Evolutionary conservation across 2,888 invertebrate genomes (phyloP).

Genomic region (Lepidochitona cinerea): DNA sequence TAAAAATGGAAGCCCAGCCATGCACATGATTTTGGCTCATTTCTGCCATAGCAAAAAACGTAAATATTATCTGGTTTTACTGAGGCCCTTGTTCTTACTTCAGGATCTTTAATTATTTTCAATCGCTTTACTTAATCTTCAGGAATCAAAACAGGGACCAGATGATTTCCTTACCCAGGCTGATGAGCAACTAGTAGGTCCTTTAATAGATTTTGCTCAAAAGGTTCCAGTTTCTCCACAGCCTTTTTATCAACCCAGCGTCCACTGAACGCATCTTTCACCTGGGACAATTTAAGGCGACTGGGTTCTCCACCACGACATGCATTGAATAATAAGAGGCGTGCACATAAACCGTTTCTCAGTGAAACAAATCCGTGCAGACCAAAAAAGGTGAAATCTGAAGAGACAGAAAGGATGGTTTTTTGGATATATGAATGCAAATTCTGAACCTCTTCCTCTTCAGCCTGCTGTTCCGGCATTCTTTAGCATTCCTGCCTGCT

Average conservation of each 20-base stretch:
- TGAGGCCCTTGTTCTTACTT: not conserved
- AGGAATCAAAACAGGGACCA: not conserved
- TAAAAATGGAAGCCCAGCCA: not conserved
- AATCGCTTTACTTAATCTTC: not conserved
- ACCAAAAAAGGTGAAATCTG: conserved; percentile 11
- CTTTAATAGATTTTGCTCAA: not conserved
- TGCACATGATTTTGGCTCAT: not conserved
- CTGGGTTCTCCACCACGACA: conserved; percentile 26
- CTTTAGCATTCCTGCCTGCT: not conserved
- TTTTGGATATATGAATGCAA: not conserved
- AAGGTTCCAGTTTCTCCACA: conserved; percentile 3
- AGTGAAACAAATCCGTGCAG: not conserved
- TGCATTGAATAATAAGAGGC: conserved; percentile 24
- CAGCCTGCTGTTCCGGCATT: not conserved
- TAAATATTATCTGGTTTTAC: not conserved
- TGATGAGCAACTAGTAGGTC: not conserved
- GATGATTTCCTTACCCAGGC: not conserved
- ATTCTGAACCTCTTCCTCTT: not conserved
- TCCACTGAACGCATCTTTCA: conserved; percentile 18
- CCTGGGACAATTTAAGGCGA: conserved; percentile 13
- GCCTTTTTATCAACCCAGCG: conserved; percentile 2
- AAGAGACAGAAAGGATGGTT: not conserved
- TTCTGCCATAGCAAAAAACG: not conserved
- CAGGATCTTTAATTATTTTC: not conserved
- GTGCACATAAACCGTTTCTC: not conserved